Conservation (phyloP, 2,888 invertebrate species). For the Nipponacmea schrenckii region DNA sequence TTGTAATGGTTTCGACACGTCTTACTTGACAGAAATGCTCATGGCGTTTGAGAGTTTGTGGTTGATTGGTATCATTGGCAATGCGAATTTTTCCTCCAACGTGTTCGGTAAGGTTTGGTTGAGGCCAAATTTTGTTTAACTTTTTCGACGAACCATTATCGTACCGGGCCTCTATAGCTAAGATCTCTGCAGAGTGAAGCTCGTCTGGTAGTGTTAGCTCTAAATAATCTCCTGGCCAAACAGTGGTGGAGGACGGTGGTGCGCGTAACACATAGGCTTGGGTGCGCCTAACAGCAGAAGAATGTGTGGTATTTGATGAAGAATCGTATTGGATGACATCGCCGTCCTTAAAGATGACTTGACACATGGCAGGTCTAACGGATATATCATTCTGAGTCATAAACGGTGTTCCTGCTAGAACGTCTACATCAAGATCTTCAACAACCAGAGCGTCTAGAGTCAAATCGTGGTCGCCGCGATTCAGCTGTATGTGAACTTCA, state of each 20-base stretch:
- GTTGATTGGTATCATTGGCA: slow-evolving; percentile 15
- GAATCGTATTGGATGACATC: slow-evolving; percentile 12
- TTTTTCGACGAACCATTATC: background rate
- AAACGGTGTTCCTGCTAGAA: slow-evolving; percentile 29
- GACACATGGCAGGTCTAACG: slow-evolving; percentile 26
- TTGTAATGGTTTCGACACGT: too few relatives aligned
- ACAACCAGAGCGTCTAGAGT: slow-evolving; percentile 30
- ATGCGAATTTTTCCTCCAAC: slow-evolving; percentile 25
- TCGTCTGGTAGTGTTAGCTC: slow-evolving; percentile 1
- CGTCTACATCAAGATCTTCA: slow-evolving; percentile 29
- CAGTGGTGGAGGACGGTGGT: slow-evolving; percentile 4
- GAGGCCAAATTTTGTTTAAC: background rate
- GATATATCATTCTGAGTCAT: slow-evolving; percentile 31
- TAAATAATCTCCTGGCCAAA: slow-evolving; percentile 24
- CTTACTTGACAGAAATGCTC: too few relatives aligned
- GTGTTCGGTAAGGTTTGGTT: slow-evolving; percentile 14
- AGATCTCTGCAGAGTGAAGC: background rate
- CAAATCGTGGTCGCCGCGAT: slow-evolving; percentile 7
- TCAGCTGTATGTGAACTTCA: slow-evolving; percentile 3
- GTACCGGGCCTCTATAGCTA: background rate
- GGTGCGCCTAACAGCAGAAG: slow-evolving; percentile 18
- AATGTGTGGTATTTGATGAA: background rate
- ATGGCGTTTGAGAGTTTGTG: slow-evolving; percentile 17
- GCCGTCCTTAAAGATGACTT: slow-evolving; percentile 22
- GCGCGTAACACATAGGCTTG: slow-evolving; percentile 18